Percentiles rank a stretch among this genome's conserved stretches.
Conservation (phyloP, 2,113 vertebrate species). For the Xenopus tropicalis region DNA sequence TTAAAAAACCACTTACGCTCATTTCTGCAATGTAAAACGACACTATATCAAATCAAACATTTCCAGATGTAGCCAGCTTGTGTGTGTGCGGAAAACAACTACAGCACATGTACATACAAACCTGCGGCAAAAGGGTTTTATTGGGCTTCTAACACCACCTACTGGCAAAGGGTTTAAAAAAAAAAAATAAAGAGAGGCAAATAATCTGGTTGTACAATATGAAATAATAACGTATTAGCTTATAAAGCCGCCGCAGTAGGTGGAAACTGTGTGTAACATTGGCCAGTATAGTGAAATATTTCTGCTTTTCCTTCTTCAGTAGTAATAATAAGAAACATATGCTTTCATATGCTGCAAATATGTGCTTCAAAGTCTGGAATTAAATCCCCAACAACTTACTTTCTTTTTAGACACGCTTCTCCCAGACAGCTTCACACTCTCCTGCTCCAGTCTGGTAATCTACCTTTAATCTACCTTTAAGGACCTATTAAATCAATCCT, state of each 20-base stretch:
- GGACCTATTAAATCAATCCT: no score
- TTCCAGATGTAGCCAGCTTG: conserved; percentile 95
- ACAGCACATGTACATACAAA: background rate
- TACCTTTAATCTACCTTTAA: no score
- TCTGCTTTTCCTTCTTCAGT: background rate
- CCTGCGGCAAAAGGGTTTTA: conserved; percentile 25
- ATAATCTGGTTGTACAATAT: background rate
- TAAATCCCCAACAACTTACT: no score
- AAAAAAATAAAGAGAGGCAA: background rate
- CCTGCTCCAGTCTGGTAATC: no score
- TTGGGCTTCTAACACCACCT: conserved; percentile 79
- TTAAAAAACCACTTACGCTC: conserved; percentile 89
- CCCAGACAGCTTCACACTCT: no score
- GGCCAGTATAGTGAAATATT: conserved; percentile 6
- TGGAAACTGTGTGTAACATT: conserved; percentile 19
- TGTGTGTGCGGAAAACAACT: conserved; percentile 45
- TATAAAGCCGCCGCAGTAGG: conserved; percentile 12
- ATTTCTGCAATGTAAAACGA: conserved; percentile 99
- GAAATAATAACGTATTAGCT: conserved; percentile 9
- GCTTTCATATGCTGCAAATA: background rate
- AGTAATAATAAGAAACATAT: conserved; percentile 9
- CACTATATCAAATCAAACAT: conserved; percentile 99
- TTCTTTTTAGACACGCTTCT: no score
- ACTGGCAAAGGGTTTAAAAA: conserved; percentile 58
- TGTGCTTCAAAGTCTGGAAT: background rate